phyloP scores from a whole-genome alignment of 2,888 invertebrate genomes.

The Gastracanthus pulcherrimus region DNA sequence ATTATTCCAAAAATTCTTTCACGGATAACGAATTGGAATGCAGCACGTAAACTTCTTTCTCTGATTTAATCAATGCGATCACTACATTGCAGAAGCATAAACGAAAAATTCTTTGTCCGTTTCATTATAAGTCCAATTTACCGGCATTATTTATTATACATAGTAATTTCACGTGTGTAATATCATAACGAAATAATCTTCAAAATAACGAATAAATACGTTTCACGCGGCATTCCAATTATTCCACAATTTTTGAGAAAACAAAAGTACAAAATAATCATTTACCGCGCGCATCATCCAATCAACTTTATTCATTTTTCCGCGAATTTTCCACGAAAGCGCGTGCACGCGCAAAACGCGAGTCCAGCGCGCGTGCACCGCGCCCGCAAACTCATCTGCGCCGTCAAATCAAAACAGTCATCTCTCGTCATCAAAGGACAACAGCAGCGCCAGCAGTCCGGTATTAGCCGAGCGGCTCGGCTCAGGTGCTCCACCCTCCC shows the following conservation, averaged over 20 bases:
- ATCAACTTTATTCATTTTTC: too few species aligned
- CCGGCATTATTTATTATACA: too few species aligned
- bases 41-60: neutral
- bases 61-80: neutral
- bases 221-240: neutral
- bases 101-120: neutral
- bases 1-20: neutral
- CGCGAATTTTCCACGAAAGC: too few species aligned
- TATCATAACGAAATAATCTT: too few species aligned
- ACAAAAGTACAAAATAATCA: neutral
- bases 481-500: conserved; percentile 36
- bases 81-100: too few species aligned
- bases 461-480: neutral
- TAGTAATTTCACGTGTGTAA: neutral
- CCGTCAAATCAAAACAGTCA: conserved; percentile 44
- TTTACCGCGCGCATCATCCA: neutral
- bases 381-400: neutral
- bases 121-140: neutral
- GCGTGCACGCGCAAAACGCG: too few species aligned
- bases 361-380: too few species aligned
- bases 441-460: conserved; percentile 9
- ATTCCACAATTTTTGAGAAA: too few species aligned
- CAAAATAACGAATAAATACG: too few species aligned
- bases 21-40: neutral
- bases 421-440: conserved; percentile 44